Conservation (phyloP, 1,140 invertebrate species). For the Panonychus citri region DNA sequence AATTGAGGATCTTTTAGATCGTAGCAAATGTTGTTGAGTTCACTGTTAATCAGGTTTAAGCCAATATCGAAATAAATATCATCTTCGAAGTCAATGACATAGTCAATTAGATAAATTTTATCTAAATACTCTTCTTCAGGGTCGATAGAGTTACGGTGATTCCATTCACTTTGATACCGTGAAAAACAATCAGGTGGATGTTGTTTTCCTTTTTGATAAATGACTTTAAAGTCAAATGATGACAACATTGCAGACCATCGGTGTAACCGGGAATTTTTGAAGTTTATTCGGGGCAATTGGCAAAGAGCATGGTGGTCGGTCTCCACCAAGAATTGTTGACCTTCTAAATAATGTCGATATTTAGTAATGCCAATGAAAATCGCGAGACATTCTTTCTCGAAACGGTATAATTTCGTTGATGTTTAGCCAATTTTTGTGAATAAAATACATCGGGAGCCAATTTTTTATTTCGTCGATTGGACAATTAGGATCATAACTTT, state of each 20-base stretch:
- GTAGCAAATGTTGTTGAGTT: too few species aligned
- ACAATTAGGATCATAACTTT: too few species aligned
- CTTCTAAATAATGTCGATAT: background rate
- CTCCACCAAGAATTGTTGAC: background rate
- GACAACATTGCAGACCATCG: background rate
- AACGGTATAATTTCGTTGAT: background rate
- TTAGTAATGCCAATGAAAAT: background rate
- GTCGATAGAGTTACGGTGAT: background rate
- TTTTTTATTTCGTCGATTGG: background rate
- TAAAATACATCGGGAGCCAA: background rate
- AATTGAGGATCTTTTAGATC: too few species aligned
- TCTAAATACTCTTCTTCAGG: background rate
- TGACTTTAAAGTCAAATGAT: background rate
- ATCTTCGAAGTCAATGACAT: too few species aligned
- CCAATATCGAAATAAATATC: too few species aligned
- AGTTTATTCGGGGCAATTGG: background rate
- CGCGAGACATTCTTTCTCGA: background rate
- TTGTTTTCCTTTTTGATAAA: background rate
- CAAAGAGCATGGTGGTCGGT: constrained; percentile 2
- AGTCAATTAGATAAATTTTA: too few species aligned
- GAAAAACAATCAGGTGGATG: background rate
- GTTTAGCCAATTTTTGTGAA: background rate
- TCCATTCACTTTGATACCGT: background rate
- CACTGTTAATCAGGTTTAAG: too few species aligned
- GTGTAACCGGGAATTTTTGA: background rate